phyloP scores from a whole-genome alignment of 2,888 invertebrate species.

The Acholoe squamosa region DNA sequence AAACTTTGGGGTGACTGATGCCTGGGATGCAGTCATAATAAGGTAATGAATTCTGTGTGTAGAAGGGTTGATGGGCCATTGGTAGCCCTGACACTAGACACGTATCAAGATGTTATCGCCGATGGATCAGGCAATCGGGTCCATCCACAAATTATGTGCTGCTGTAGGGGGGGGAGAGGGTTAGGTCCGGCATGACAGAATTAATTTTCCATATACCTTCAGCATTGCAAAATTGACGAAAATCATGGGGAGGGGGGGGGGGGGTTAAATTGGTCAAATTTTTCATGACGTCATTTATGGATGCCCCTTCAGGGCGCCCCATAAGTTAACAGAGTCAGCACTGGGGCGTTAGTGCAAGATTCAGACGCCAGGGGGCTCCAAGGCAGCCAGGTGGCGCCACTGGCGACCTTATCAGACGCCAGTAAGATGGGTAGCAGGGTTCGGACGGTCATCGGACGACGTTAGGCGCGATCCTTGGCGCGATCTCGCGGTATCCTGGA shows the following conservation, averaged over 20 bases:
- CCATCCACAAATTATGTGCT: too few relatives aligned
- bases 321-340: background rate
- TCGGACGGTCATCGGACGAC: background rate
- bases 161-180: too few relatives aligned
- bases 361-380: background rate
- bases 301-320: too few relatives aligned
- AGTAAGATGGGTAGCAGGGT: background rate
- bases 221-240: too few relatives aligned
- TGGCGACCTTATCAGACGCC: slow-evolving; percentile 1
- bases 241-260: too few relatives aligned
- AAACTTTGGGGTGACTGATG: background rate
- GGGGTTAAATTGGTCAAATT: too few relatives aligned
- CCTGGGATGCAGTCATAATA: too few relatives aligned
- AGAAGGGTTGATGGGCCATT: too few relatives aligned
- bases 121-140: background rate
- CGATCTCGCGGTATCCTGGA: background rate
- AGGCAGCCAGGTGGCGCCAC: background rate
- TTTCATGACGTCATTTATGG: too few relatives aligned
- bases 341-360: background rate
- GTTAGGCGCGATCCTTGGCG: slow-evolving; percentile 5
- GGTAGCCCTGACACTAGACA: background rate
- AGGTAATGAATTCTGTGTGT: too few relatives aligned
- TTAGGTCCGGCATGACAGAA: too few relatives aligned
- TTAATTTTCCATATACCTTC: too few relatives aligned
- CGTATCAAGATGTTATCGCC: background rate